These are phyloP conservation scores for Galbula dea DNA, from an alignment of 2,113 vertebrate genomes.

Conservation along the genomic window DNA sequence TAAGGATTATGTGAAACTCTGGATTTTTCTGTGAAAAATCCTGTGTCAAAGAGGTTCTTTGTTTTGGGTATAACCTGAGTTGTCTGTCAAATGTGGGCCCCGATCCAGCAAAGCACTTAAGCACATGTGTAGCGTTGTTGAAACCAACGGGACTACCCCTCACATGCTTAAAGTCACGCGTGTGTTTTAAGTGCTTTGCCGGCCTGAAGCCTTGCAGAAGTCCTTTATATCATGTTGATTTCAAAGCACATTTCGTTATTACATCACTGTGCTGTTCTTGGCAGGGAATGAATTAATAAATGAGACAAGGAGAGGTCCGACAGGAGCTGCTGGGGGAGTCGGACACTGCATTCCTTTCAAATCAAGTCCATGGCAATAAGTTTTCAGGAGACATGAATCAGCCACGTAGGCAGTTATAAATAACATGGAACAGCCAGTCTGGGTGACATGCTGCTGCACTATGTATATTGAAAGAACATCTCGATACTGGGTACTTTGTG, in stretches of 20 bases:
- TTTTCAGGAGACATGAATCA: conserved; percentile 45
- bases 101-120: conserved; percentile 61
- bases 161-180: conserved; percentile 43
- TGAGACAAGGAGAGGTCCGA: conserved; percentile 41
- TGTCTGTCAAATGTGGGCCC: conserved; percentile 53
- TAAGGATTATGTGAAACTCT: neutral
- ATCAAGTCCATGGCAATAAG: neutral
- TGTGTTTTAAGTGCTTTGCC: conserved; percentile 63
- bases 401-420: conserved; percentile 22
- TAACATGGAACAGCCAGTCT: neutral
- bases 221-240: conserved; percentile 64
- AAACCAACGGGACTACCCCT: conserved; percentile 9
- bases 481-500: neutral
- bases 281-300: conserved; percentile 62
- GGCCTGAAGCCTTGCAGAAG: conserved; percentile 58
- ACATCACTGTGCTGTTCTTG: conserved; percentile 55
- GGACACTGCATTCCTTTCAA: conserved; percentile 47
- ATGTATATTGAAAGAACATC: neutral
- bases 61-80: conserved; percentile 58
- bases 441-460: neutral
- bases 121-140: conserved; percentile 53
- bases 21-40: neutral
- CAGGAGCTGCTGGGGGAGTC: conserved; percentile 41
- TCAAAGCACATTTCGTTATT: conserved; percentile 57
- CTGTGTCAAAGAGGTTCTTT: conserved; percentile 57